Percentiles rank a stretch among this genome's conserved stretches.
These are phyloP conservation scores for Terebella lapidaria DNA, from an alignment of 2,888 invertebrate species.

Conservation along the genomic window DNA sequence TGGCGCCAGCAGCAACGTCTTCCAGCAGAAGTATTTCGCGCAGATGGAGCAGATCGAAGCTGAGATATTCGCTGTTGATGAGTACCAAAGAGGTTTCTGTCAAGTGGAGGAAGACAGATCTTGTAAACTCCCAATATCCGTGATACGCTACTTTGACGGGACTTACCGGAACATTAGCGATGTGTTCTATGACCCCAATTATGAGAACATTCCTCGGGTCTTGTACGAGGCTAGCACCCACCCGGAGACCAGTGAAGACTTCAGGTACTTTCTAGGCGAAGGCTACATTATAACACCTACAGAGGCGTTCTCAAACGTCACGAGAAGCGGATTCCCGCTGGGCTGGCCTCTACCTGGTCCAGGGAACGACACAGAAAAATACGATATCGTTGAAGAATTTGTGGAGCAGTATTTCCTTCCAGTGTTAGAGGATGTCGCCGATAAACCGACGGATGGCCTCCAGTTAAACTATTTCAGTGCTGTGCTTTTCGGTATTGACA, in stretches of 20 bases:
- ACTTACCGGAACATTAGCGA: slow-evolving; percentile 14
- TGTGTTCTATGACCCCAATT: slow-evolving; percentile 25
- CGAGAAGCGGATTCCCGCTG: slow-evolving; percentile 11
- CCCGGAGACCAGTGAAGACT: slow-evolving; percentile 7
- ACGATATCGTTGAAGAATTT: slow-evolving; percentile 9
- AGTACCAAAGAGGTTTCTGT: slow-evolving; percentile 18
- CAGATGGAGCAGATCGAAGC: slow-evolving; percentile 16
- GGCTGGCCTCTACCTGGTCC: slow-evolving; percentile 17
- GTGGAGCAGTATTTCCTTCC: slow-evolving; percentile 7
- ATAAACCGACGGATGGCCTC: slow-evolving; percentile 8
- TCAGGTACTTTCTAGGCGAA: slow-evolving; percentile 22
- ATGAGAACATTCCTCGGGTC: slow-evolving; percentile 21
- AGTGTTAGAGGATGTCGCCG: background rate
- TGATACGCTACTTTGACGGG: slow-evolving; percentile 28
- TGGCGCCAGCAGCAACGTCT: slow-evolving; percentile 12
- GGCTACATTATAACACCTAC: slow-evolving; percentile 10
- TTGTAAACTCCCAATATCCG: slow-evolving; percentile 20
- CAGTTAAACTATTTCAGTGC: slow-evolving; percentile 14
- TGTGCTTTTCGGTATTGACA: slow-evolving; percentile 11
- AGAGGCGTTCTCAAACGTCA: slow-evolving; percentile 11
- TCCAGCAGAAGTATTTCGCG: slow-evolving; percentile 11
- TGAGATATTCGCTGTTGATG: slow-evolving; percentile 6
- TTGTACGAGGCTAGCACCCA: slow-evolving; percentile 20
- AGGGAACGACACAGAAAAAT: slow-evolving; percentile 1
- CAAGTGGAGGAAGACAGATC: slow-evolving; percentile 6